These are phyloP conservation scores for Reticulitermes speratus DNA, from an alignment of 1,140 invertebrate genomes.

Conservation along the genomic window DNA sequence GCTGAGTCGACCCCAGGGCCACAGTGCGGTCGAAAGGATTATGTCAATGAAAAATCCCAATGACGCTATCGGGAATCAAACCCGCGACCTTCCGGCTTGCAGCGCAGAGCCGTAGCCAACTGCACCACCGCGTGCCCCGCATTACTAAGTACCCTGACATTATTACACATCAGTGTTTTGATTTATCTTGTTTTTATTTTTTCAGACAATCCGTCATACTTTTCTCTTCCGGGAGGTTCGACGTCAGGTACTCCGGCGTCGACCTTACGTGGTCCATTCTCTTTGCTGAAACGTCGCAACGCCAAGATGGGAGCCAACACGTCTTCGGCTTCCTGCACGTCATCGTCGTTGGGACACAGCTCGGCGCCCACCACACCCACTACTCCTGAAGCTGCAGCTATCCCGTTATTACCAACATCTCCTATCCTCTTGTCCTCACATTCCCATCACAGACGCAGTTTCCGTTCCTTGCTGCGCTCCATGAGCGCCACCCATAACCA, in stretches of 20 bases:
- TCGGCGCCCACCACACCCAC: slow-evolving; percentile 41
- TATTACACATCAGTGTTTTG: too few species aligned
- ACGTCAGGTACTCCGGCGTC: slow-evolving; percentile 36
- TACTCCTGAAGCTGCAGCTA: slow-evolving; percentile 34
- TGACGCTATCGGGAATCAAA: too few species aligned
- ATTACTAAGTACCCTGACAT: too few species aligned
- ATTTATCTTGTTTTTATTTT: slow-evolving; percentile 37
- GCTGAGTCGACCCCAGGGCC: too few species aligned
- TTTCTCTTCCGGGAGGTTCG: slow-evolving; percentile 49
- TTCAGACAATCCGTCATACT: slow-evolving; percentile 63
- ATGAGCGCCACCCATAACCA: slow-evolving; percentile 55
- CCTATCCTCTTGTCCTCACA: slow-evolving; percentile 28
- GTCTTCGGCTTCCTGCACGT: slow-evolving; percentile 22
- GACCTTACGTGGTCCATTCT: slow-evolving; percentile 37
- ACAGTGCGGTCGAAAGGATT: too few species aligned
- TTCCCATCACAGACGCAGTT: slow-evolving; percentile 40
- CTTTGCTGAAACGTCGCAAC: slow-evolving; percentile 38
- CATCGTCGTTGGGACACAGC: slow-evolving; percentile 27
- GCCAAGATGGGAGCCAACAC: slow-evolving; percentile 20
- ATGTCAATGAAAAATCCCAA: too few species aligned
- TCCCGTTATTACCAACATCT: slow-evolving; percentile 36
- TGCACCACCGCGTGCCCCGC: too few species aligned
- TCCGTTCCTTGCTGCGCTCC: slow-evolving; percentile 50
- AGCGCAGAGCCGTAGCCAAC: too few species aligned
- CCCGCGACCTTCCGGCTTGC: too few species aligned